These are phyloP conservation scores for Antennarius maculatus DNA, from an alignment of 2,797 vertebrate species.

Conservation along the genomic window DNA sequence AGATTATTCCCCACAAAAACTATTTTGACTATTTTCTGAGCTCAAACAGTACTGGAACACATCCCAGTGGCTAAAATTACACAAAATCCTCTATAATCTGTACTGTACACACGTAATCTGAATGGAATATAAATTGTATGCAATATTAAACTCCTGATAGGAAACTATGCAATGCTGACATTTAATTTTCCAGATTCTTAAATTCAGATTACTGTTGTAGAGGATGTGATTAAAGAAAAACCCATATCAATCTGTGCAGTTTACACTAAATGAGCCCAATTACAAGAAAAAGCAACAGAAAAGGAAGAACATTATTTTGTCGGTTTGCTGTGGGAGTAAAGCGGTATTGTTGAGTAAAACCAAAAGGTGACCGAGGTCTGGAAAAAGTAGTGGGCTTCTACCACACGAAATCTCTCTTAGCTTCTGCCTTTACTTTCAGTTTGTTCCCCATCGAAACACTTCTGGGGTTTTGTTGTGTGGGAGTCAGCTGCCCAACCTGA, in stretches of 20 bases:
- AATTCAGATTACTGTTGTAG: not conserved
- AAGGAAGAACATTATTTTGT: constrained; percentile 31
- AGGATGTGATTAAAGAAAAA: not conserved
- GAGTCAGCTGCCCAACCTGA: constrained; percentile 48
- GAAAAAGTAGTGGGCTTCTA: constrained; percentile 68
- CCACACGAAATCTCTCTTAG: constrained; percentile 35
- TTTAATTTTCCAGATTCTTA: not conserved
- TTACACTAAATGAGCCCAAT: constrained; percentile 81
- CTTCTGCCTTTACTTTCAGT: constrained; percentile 61
- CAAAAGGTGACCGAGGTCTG: constrained; percentile 72
- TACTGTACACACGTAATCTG: not conserved
- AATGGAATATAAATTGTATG: not conserved
- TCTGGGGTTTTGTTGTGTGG: constrained; percentile 69
- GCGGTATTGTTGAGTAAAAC: constrained; percentile 76
- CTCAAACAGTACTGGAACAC: too few species aligned
- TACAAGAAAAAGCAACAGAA: constrained; percentile 82
- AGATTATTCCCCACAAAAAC: not conserved
- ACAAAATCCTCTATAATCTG: too few species aligned
- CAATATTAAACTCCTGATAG: not conserved
- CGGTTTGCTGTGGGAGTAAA: constrained; percentile 54
- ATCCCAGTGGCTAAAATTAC: too few species aligned
- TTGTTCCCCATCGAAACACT: constrained; percentile 63
- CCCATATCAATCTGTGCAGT: constrained; percentile 59
- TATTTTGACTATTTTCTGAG: too few species aligned
- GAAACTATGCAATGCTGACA: not conserved